phyloP scores from a whole-genome alignment of 2,113 vertebrate species.

The Grantiella picta region DNA sequence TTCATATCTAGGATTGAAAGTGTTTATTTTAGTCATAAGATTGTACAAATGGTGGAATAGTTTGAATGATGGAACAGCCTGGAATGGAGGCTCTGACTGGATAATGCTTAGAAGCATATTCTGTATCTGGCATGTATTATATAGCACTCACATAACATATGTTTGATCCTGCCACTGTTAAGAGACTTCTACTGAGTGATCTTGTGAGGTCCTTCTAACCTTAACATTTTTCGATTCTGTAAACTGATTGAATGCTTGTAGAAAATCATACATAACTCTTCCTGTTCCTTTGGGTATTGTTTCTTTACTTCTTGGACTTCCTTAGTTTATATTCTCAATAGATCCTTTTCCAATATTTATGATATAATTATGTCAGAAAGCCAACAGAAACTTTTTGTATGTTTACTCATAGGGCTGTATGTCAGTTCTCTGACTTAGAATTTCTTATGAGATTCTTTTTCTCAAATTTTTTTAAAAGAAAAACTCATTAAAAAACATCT shows the following conservation, averaged over 20 bases:
- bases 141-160: neutral
- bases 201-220: slow-evolving; percentile 31
- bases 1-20: neutral
- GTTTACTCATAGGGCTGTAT: neutral
- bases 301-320: neutral
- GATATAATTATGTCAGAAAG: neutral
- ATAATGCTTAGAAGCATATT: neutral
- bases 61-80: neutral
- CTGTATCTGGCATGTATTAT: slow-evolving; percentile 11
- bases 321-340: neutral
- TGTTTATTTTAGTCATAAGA: neutral
- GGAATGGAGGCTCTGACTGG: neutral
- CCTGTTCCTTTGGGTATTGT: neutral
- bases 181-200: neutral
- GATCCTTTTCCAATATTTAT: neutral
- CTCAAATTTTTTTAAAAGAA: neutral
- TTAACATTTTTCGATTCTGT: neutral
- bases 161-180: slow-evolving; percentile 3
- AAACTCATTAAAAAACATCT: neutral
- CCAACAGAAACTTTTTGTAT: neutral
- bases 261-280: neutral
- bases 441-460: neutral
- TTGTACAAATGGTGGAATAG: neutral
- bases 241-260: neutral
- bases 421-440: neutral